phyloP scores from a whole-genome alignment of 2,888 invertebrate species.

The Lacanobia oleracea region DNA sequence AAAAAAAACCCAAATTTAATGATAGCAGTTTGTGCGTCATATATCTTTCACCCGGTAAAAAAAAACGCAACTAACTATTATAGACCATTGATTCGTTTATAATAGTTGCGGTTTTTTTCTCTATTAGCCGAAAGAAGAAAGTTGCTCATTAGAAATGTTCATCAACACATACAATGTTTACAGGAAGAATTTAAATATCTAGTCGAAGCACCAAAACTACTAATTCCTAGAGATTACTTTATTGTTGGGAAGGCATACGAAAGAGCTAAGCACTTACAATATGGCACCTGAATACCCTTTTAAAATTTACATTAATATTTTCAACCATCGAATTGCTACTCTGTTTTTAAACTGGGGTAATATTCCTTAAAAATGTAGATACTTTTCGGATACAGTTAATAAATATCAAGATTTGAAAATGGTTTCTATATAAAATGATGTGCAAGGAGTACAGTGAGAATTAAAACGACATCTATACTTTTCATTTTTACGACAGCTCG shows the following conservation, averaged over 20 bases:
- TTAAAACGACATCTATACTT: conserved; percentile 1
- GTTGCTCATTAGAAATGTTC: conserved; percentile 6
- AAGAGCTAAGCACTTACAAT: conserved; percentile 22
- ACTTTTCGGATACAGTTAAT: conserved; percentile 4
- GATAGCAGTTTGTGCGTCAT: too few species aligned
- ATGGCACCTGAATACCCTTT: conserved; percentile 40
- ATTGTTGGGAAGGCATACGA: conserved; percentile 47
- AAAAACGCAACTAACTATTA: too few species aligned
- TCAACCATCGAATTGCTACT: not conserved
- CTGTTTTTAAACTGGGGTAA: not conserved
- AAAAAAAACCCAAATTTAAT: too few species aligned
- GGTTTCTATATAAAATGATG: conserved; percentile 28
- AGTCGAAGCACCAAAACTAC: conserved; percentile 53
- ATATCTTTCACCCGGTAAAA: too few species aligned
- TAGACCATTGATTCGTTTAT: too few species aligned
- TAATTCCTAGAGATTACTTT: conserved; percentile 45
- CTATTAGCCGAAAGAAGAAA: not conserved
- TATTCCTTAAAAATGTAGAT: not conserved
- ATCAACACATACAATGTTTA: conserved; percentile 5
- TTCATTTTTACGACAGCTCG: conserved; percentile 25
- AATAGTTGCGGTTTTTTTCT: too few species aligned
- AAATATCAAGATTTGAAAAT: conserved; percentile 28
- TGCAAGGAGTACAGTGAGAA: conserved; percentile 4
- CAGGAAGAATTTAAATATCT: conserved; percentile 35
- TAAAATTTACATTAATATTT: not conserved